phyloP scores from a whole-genome alignment of 2,888 invertebrate genomes.

The Sisyra terminalis region DNA sequence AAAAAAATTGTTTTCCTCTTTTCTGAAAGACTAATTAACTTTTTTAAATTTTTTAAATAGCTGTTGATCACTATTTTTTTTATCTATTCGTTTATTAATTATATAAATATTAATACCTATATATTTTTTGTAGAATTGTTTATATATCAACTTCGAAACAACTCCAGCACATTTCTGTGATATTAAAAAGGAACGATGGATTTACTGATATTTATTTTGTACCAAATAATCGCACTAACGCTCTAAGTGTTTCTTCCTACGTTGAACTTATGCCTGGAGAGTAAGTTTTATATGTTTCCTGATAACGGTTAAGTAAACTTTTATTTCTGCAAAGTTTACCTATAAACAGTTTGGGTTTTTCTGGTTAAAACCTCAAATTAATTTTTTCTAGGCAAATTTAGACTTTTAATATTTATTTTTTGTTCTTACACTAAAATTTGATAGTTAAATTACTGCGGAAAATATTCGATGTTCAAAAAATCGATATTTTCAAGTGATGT shows the following conservation, averaged over 20 bases:
- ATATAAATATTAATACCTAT: background rate
- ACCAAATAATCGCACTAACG: conserved; percentile 27
- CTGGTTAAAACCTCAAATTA: background rate
- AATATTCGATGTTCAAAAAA: too few relatives aligned
- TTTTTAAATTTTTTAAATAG: too few relatives aligned
- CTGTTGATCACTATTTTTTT: too few relatives aligned
- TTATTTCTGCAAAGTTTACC: too few relatives aligned
- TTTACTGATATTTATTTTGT: conserved; percentile 38
- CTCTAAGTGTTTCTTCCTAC: conserved; percentile 38
- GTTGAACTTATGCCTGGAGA: conserved; percentile 40
- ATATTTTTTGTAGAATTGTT: conserved; percentile 20
- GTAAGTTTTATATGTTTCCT: too few relatives aligned
- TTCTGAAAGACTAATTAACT: too few relatives aligned
- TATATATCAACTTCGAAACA: conserved; percentile 20
- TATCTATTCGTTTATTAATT: background rate
- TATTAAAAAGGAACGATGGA: conserved; percentile 19
- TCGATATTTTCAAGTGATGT: too few relatives aligned
- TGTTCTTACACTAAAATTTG: too few relatives aligned
- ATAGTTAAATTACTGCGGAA: too few relatives aligned
- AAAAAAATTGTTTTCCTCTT: too few relatives aligned
- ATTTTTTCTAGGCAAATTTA: background rate
- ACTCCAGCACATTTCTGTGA: conserved; percentile 22
- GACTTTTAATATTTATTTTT: background rate
- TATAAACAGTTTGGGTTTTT: background rate
- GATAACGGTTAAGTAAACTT: too few relatives aligned